These are phyloP conservation scores for Onychomys torridus DNA, from an alignment of 2,797 vertebrate species.

Conservation along the genomic window DNA sequence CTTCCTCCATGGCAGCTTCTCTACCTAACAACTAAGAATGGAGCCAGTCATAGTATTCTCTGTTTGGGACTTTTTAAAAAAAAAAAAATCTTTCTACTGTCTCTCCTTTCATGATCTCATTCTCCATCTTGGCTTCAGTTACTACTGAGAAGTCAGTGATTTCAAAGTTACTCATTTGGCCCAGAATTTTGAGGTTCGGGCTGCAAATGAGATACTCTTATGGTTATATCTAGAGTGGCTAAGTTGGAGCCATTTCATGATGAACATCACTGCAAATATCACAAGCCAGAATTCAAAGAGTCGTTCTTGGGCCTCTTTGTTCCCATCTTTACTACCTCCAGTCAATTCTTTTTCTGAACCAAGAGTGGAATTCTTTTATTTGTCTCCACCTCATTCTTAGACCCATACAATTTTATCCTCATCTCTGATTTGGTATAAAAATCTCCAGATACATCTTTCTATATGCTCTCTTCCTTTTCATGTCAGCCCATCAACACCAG, in stretches of 20 bases:
- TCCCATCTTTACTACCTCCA: too few relatives aligned
- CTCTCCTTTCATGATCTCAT: not conserved
- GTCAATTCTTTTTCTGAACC: not conserved
- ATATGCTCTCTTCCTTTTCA: not conserved
- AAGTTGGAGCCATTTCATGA: not conserved
- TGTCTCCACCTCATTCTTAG: not conserved
- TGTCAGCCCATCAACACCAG: not conserved
- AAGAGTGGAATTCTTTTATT: not conserved
- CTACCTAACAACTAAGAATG: not conserved
- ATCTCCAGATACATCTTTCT: not conserved
- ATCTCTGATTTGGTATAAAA: not conserved
- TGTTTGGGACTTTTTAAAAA: rapidly evolving
- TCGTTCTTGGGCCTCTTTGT: too few relatives aligned
- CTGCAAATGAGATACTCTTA: not conserved
- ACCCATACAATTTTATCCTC: rapidly evolving
- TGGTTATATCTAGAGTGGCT: not conserved
- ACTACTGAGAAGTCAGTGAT: not conserved
- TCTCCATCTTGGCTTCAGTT: not conserved
- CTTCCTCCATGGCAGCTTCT: not conserved
- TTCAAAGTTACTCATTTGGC: not conserved
- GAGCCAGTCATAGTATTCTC: not conserved
- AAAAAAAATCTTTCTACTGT: not conserved
- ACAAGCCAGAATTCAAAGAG: not conserved
- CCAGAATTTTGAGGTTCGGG: not conserved
- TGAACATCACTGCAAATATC: not conserved